Evolutionary conservation across 2,113 vertebrate species (phyloP), one percentile per base, ranked within the genome.

Genomic region (Carollia perspicillata): DNA sequence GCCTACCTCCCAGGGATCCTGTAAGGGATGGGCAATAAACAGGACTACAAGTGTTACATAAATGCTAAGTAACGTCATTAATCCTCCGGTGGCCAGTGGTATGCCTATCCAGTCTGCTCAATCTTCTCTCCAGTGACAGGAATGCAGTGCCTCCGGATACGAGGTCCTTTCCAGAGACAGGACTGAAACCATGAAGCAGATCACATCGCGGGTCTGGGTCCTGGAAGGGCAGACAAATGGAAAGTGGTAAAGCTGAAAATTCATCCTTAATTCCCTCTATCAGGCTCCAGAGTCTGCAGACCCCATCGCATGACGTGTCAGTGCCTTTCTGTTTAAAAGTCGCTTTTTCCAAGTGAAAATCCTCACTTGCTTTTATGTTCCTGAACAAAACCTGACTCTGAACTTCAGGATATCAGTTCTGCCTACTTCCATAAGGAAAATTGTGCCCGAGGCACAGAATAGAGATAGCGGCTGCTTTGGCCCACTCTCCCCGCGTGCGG

Each of bases 381-480:
- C 88, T 44, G 72, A 84, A 86, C 49, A 78, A 90, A 91, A 93
- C 75, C 79, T 3, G 22, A 66, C 72, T 77, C 28, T 84, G 44
- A 93, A 78, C 47, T 86, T 71, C 18, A 55, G 44, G 53, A 71
- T 66, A 13, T 22, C 37, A 72, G 4, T 81, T 93, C 78, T 80
- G 18, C 16, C 8, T n/a, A 87, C 80, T 68, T 81, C 60, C 60
- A 4, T 23, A 47, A 40, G 84, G 84, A 92, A 81, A 55, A 53
- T 44, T 33, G 33, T 49, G 51, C 60, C 53, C 35, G 33, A 60
- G 75, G 35, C 30, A 49, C 58, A 51, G 72, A 95, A 84, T 44
- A 75, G 49, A 87, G 63, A 90, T 0, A 63, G 9, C 28, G 33
- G 60, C 17, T 84, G 20, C 77, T 81, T 96, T 81, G 78, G 65